A percentile compares a stretch with the other conserved stretches of the same genome.
Conservation (phyloP, 2,797 vertebrate species). For the Oreortyx pictus region DNA sequence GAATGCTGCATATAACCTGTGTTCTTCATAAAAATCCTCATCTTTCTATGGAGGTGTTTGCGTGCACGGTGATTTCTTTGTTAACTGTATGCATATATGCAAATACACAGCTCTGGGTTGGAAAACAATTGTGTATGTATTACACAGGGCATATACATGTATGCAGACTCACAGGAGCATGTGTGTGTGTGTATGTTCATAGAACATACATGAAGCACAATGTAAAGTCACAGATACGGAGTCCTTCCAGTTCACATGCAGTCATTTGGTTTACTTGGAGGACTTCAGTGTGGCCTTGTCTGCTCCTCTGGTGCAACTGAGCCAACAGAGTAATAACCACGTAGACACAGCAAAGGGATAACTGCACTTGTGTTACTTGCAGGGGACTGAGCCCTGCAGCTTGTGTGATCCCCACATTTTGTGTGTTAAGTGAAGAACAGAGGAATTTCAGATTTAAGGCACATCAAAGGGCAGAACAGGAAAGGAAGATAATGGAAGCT, state of each 20-base stretch:
- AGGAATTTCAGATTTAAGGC: not conserved
- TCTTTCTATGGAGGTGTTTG: conserved; percentile 80
- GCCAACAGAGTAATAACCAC: not conserved
- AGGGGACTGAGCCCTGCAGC: not conserved
- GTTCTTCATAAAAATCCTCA: conserved; percentile 68
- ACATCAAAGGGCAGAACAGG: not conserved
- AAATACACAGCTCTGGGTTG: not conserved
- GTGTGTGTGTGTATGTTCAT: not conserved
- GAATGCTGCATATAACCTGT: conserved; percentile 73
- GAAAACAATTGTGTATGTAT: not conserved
- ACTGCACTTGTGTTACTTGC: not conserved
- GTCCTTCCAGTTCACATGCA: not conserved
- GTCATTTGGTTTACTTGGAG: not conserved
- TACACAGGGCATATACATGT: not conserved
- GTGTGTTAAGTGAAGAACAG: not conserved
- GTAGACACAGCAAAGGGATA: not conserved
- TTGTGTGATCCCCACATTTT: not conserved
- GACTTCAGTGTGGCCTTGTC: not conserved
- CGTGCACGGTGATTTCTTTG: conserved; percentile 77
- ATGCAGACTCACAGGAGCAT: not conserved
- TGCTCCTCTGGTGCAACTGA: not conserved
- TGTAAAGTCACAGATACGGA: not conserved
- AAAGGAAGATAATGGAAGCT: not conserved
- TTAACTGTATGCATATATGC: conserved; percentile 55
- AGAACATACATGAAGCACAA: not conserved